phyloP scores from a whole-genome alignment of 30 jellyfish, hydroid and myxozoan genomes.

The Hydractinia symbiolongicarpus region DNA sequence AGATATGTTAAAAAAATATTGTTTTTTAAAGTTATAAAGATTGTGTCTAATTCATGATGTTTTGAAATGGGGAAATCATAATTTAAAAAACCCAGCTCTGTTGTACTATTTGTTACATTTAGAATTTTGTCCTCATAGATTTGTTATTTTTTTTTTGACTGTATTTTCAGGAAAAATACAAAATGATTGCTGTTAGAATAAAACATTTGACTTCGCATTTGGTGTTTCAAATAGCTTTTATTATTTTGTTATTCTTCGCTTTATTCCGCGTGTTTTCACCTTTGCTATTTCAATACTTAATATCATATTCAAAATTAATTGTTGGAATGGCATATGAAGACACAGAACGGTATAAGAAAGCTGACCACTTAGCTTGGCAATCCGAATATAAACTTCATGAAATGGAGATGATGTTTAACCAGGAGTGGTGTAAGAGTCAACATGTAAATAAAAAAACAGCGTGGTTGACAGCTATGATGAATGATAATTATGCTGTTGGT shows the following conservation, averaged over 20 bases:
- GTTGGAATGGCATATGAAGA: slow-evolving; percentile 50
- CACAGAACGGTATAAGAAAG: slow-evolving; percentile 46
- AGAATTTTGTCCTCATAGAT: too few species aligned
- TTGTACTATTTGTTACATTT: too few species aligned
- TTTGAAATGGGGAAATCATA: neutral
- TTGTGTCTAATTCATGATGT: too few species aligned
- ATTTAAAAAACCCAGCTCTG: too few species aligned
- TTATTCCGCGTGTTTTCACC: neutral
- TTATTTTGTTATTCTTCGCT: neutral
- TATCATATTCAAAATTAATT: slow-evolving; percentile 40
- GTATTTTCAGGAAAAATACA: too few species aligned
- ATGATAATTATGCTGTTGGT: slow-evolving; percentile 92
- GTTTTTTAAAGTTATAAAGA: too few species aligned
- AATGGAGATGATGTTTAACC: slow-evolving; percentile 63
- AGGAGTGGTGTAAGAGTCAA: slow-evolving; percentile 39
- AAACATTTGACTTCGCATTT: too few species aligned
- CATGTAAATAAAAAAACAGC: slow-evolving; percentile 42
- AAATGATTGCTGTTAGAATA: too few species aligned
- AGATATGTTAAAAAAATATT: too few species aligned
- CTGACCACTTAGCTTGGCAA: slow-evolving; percentile 39
- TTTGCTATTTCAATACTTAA: neutral
- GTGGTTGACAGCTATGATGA: slow-evolving; percentile 96
- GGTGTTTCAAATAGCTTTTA: neutral
- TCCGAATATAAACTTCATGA: slow-evolving; percentile 76
- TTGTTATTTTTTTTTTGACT: too few species aligned